Base-by-base conservation (phyloP, 2,113 vertebrate species). In the Lycaon pictus region DNA sequence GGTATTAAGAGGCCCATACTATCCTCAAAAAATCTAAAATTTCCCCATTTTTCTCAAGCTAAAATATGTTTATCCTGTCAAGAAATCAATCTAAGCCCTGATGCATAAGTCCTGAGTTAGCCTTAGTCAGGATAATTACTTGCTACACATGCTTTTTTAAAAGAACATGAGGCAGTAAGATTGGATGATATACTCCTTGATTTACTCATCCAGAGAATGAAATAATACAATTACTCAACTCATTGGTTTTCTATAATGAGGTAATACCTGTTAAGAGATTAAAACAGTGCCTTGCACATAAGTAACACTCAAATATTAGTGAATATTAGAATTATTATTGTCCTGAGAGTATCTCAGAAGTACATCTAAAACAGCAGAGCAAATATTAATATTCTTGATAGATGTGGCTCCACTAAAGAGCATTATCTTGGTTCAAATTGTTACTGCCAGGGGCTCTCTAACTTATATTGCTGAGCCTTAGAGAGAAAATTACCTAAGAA, bases 201-300 rank as follows among this genome's bases (percentile, higher is more conserved):
- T 89, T 86, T 93, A 85, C 77, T 88, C 79, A 95, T 48, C 3
- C 2, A 93, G 51, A 77, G 29, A 95, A 91, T 85, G 58, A 93
- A 43, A 74, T 94, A 88, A 95, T 62, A 67, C 17, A 94, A 53
- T 86, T 88, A 82, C 10, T 93, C 88, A 82, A 60, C 48, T 63
- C 56, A 63, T 0, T 65, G 7, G n/a, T 74, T 96, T 69, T 2
- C 35, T 85, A 17, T 87, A 90, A 81, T 79, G 35, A 92, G 63
- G 3, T 83, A 86, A 29, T 62, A 62, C 17, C 43, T 92, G 19
- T 35, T 60, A 76, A 96, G 62, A 92, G 60, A 65, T 27, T 83
- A 94, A 17, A 53, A 79, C 10, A 77, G 17, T 32, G 9, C 7
- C n/a, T 89, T 83, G 65, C 10, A 58, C 17, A 72, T 29, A 76